Evolutionary conservation across 1,140 invertebrate genomes (phyloP).

Genomic region (Rhysida immarginata): DNA sequence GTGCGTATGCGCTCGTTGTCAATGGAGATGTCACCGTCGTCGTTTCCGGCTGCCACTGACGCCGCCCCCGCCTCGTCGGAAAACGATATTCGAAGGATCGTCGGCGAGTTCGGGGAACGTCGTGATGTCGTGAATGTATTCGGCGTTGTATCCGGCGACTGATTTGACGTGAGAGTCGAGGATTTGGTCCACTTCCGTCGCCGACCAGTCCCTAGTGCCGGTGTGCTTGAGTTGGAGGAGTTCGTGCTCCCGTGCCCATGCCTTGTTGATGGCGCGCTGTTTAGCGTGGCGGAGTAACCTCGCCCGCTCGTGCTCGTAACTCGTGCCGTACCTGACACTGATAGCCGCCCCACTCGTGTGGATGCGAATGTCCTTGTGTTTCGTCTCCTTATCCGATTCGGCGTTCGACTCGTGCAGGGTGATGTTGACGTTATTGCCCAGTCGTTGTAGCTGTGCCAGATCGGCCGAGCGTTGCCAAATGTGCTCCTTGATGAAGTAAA

Average conservation of each 20-base stretch:
- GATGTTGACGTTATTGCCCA: slow-evolving; percentile 76
- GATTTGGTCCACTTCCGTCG: slow-evolving; percentile 68
- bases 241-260: slow-evolving; percentile 80
- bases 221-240: slow-evolving; percentile 46
- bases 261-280: slow-evolving; percentile 63
- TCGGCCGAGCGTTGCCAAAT: slow-evolving; percentile 74
- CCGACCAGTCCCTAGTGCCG: slow-evolving; percentile 34
- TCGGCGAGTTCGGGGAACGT: slow-evolving; percentile 82
- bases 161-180: slow-evolving; percentile 51
- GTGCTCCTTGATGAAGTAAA: slow-evolving; percentile 89
- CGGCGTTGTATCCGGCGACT: slow-evolving; percentile 66
- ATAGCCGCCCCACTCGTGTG: slow-evolving; percentile 38
- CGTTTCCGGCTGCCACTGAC: slow-evolving; percentile 4
- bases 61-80: slow-evolving; percentile 24
- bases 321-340: slow-evolving; percentile 62
- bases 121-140: slow-evolving; percentile 77
- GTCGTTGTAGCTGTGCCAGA: slow-evolving; percentile 63
- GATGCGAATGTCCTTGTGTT: slow-evolving; percentile 60
- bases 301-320: slow-evolving; percentile 68
- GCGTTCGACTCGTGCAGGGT: slow-evolving; percentile 76
- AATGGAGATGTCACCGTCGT: slow-evolving; percentile 2
- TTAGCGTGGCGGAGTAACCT: slow-evolving; percentile 76
- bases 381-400: slow-evolving; percentile 9
- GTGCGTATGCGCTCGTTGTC: not conserved
- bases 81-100: slow-evolving; percentile 85